Evolutionary conservation across 64 coral and sea anemone species (phyloP).

Genomic region (Platygyra sinensis): DNA sequence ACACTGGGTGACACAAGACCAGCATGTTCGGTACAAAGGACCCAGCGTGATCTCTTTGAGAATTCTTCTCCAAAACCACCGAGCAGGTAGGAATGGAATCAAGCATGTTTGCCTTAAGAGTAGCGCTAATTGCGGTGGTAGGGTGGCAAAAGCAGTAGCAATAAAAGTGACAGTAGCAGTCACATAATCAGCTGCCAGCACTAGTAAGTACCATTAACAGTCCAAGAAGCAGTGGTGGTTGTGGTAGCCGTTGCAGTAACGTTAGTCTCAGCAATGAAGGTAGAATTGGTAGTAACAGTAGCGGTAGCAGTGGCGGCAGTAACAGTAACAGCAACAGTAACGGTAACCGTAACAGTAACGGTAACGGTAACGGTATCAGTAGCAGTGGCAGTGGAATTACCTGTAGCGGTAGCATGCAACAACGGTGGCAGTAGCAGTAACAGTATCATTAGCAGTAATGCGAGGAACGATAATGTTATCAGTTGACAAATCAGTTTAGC

Average conservation of each 20-base stretch:
- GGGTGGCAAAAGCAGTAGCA: no score
- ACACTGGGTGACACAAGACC: not conserved
- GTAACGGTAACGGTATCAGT: not conserved
- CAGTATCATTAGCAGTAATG: not conserved
- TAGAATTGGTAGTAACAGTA: not conserved
- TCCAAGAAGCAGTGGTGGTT: not conserved
- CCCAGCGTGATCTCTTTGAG: not conserved
- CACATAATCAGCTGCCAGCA: not conserved
- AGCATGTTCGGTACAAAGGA: constrained; percentile 23
- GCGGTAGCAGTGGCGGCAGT: not conserved
- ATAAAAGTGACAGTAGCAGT: no score
- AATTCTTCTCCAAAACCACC: not conserved
- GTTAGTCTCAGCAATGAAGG: not conserved
- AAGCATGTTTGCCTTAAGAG: no score
- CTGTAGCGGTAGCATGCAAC: not conserved
- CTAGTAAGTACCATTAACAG: not conserved
- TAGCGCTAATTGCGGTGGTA: no score
- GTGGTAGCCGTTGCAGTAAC: not conserved
- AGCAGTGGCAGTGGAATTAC: not conserved
- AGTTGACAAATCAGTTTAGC: no score
- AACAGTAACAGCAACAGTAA: not conserved
- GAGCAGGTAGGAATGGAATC: no score
- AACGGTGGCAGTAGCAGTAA: not conserved
- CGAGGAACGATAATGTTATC: not conserved
- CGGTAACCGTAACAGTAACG: not conserved